Base-by-base conservation (phyloP, 2,888 invertebrate genomes). In the Melolontha melolontha region DNA sequence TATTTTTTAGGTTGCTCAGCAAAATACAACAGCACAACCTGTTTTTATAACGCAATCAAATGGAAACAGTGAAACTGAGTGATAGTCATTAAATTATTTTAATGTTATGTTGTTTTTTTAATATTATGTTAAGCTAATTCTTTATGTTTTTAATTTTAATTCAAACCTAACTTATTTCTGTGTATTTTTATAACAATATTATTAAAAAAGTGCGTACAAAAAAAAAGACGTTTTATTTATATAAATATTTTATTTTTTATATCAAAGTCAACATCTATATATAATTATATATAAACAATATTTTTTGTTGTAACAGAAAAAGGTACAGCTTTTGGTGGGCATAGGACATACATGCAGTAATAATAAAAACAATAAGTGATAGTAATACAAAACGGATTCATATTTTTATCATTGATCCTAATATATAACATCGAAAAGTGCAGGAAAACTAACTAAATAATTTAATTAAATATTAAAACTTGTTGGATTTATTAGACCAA, bases 31-130 rank as follows among this genome's bases (percentile, higher is more conserved):
- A 1, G 74, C 80, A 1, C 82, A 81, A 70, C 81, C 80, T 66
- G 82, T 83, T n/a, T 83, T 80, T 67, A 68, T 83, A 67, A 75
- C 83, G n/a, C 82, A 82, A 74, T 75, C 78, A 51, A 81, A 77
- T 69, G 80, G 77, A 39, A 79, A 65, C 66, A 73, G 75, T 29
- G 82, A 83, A 72, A 80, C 75, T 57, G 83, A 83, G 76, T 83
- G 59, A 62, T 62, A 47, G 17, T 54, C 40, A 40, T 54, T 39
- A 44, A 29, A 27, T 44, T 22, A 27, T 57, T 39, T 22, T 11
- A 14, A 54, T 5, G 54, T 49, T 68, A 22, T 22, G 7, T 55
- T 57, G 27, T 41, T 47, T 50, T 68, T 42, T 12, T 29, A 39
- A n/a, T 51, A 42, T 47, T 47, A 66, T 22, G 22, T 49, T 66